Conservation (phyloP, 2,888 invertebrate genomes). For the Epistrophe grossulariae region DNA sequence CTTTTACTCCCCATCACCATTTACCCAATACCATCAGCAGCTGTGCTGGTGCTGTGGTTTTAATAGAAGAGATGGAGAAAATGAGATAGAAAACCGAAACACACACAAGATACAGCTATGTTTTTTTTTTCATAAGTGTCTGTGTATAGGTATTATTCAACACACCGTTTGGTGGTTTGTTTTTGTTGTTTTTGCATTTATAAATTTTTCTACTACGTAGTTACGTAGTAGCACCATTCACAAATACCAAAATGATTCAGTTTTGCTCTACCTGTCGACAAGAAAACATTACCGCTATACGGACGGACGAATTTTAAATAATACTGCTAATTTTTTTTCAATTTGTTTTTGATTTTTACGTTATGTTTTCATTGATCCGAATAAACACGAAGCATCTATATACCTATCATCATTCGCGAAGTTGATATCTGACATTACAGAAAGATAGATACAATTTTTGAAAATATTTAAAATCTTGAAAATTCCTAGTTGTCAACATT, state of each 20-base stretch:
- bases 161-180: constrained; percentile 1
- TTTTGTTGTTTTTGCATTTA: constrained; percentile 5
- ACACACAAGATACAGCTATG: constrained; percentile 45
- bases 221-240: constrained; percentile 54
- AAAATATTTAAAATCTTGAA: constrained; percentile 10
- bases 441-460: constrained; percentile 5
- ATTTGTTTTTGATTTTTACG: constrained; percentile 65
- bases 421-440: too few species aligned
- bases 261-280: constrained; percentile 74
- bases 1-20: constrained; percentile 11
- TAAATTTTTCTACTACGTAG: constrained; percentile 54
- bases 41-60: constrained; percentile 19
- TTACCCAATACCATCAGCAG: constrained; percentile 47
- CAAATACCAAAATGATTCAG: constrained; percentile 72
- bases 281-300: constrained; percentile 49
- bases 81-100: constrained; percentile 39
- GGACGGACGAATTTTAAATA: constrained; percentile 42
- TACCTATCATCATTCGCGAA: neutral
- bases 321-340: constrained; percentile 56
- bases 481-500: neutral
- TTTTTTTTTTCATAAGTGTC: neutral
- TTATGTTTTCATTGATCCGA: constrained; percentile 42
- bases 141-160: constrained; percentile 32
- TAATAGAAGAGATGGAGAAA: neutral
- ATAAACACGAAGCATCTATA: neutral